Evolutionary conservation across 1,140 invertebrate species (phyloP), one percentile per base, ranked within the genome.

Genomic region (Drosophila pruinosa): DNA sequence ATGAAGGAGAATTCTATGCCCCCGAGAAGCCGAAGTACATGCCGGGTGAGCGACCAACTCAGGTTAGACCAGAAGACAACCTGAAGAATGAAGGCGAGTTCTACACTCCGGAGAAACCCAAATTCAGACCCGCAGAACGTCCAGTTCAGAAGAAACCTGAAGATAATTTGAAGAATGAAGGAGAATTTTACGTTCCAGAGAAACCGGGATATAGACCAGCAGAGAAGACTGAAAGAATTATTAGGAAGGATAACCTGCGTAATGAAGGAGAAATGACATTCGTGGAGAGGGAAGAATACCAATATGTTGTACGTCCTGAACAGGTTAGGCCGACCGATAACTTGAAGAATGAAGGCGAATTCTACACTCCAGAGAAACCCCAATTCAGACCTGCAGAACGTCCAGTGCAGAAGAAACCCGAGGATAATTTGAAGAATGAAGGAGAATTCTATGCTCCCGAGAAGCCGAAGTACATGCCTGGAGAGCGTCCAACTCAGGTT

Each of bases 261-360:
- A 93, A 93, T 24, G 92, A 92, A 81, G 91, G 90, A 21, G 92
- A 92, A n/a, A 93, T 92, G 64, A 90, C 92, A 36, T 92, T 92
- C 63, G 91, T 92, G 1, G 92, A 92, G 63, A 92, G 86, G 47
- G 69, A 88, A 3, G 90, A 92, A 47, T 89, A 89, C 65, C 72
- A 39, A 14, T 82, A 89, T 62, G 92, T 93, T 12, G 94, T 94
- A 81, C 71, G 93, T 47, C 92, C 91, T 45, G 91, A 91, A n/a
- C 93, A 92, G 8, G 93, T 92, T 39, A 93, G 39, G 7, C 72
- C 45, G 5, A 45, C 50, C 0, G 72, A 74, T 45, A 74, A 74
- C 26, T 36, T 74, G 90, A 78, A 88, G 12, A 93, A 94, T 48
- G 94, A 95, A 88, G 94, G 94, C 8, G 93, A 95, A 88, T 95